phyloP scores from a whole-genome alignment of 2,113 vertebrate genomes.

The Silurus glanis region DNA sequence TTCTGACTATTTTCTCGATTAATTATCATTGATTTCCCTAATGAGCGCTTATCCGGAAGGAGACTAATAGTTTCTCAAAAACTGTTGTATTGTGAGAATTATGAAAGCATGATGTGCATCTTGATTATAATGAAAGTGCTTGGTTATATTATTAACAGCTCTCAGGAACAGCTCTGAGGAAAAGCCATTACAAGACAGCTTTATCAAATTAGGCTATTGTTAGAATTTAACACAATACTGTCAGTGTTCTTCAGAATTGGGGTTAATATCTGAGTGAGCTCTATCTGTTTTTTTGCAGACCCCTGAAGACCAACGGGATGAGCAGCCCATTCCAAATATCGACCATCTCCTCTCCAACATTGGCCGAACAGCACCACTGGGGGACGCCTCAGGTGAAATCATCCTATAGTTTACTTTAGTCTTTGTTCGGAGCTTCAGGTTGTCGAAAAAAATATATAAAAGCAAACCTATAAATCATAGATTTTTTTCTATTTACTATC shows the following conservation, averaged over 20 bases:
- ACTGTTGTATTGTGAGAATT: neutral
- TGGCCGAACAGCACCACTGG: slow-evolving; percentile 79
- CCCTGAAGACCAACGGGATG: slow-evolving; percentile 83
- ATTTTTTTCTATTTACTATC: neutral
- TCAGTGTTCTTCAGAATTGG: neutral
- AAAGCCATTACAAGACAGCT: neutral
- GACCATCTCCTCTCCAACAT: slow-evolving; percentile 97
- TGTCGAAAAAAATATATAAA: neutral
- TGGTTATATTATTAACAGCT: slow-evolving; percentile 5
- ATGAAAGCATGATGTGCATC: neutral
- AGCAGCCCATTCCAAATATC: slow-evolving; percentile 88
- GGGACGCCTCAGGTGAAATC: slow-evolving; percentile 84
- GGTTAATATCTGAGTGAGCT: neutral
- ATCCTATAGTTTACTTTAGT: neutral
- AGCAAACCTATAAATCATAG: neutral
- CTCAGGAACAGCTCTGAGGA: neutral
- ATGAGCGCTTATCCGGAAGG: neutral
- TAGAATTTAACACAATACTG: neutral
- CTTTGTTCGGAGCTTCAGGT: neutral
- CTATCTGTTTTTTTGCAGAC: slow-evolving; percentile 68
- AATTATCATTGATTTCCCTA: neutral
- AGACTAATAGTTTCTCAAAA: neutral
- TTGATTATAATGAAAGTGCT: slow-evolving; percentile 18
- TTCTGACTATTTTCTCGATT: neutral
- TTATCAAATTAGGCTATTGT: slow-evolving; percentile 4